Percentiles rank a stretch among this genome's conserved stretches.
Conservation (phyloP, 2,797 vertebrate genomes). For the Urosaurus nigricauda region DNA sequence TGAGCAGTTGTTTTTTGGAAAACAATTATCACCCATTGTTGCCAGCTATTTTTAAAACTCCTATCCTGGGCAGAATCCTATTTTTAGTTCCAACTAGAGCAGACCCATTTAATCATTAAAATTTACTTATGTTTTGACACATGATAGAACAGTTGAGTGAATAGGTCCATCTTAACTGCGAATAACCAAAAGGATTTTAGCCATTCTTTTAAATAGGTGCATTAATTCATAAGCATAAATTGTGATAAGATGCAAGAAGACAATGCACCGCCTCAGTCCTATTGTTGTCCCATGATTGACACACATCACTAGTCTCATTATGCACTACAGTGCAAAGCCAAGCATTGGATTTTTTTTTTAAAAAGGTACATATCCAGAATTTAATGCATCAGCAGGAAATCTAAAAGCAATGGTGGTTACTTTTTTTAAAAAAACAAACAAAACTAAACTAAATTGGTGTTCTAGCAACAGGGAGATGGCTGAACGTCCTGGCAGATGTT, state of each 20-base stretch:
- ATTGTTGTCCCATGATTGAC: neutral
- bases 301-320: neutral
- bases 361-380: neutral
- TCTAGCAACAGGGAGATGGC: neutral
- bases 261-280: neutral
- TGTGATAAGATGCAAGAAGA: neutral
- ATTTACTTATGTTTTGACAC: too few species aligned
- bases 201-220: too few species aligned
- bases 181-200: too few species aligned
- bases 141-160: too few species aligned
- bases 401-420: neutral
- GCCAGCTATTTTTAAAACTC: neutral
- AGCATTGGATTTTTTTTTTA: neutral
- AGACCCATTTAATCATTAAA: too few species aligned
- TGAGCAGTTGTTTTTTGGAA: neutral
- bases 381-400: neutral
- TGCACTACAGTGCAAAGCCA: neutral
- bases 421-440: neutral
- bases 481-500: neutral
- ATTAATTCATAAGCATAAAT: neutral
- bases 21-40: neutral
- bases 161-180: too few species aligned
- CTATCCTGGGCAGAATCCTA: neutral
- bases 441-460: too few species aligned
- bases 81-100: too few species aligned